These are phyloP conservation scores for Condylostylus longicornis DNA, from an alignment of 1,140 invertebrate genomes.

Conservation along the genomic window DNA sequence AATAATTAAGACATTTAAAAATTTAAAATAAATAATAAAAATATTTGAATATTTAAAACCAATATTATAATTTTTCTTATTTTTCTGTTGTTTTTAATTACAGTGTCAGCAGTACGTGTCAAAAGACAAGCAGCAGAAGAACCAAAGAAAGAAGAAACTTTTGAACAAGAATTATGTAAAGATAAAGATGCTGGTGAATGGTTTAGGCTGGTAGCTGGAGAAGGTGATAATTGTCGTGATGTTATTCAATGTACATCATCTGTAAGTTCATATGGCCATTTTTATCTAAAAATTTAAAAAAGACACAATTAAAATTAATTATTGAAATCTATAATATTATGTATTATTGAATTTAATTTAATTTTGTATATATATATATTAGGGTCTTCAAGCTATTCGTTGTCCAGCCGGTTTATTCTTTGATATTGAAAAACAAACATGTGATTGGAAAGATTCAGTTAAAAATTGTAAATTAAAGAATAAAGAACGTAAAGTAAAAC, in stretches of 20 bases:
- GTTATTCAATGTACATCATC: slow-evolving; percentile 91
- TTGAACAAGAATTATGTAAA: slow-evolving; percentile 79
- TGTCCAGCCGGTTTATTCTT: slow-evolving; percentile 87
- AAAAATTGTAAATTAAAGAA: slow-evolving; percentile 86
- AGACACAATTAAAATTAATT: neutral
- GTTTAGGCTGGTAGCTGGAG: slow-evolving; percentile 77
- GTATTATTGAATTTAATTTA: too few relatives aligned
- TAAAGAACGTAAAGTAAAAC: slow-evolving; percentile 79
- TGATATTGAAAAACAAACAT: slow-evolving; percentile 91
- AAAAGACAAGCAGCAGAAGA: slow-evolving; percentile 41
- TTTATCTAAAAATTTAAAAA: slow-evolving; percentile 5
- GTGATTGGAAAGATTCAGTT: slow-evolving; percentile 86
- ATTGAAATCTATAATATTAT: too few relatives aligned
- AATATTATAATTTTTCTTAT: slow-evolving; percentile 15
- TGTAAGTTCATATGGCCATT: slow-evolving; percentile 35
- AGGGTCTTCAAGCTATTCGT: slow-evolving; percentile 82
- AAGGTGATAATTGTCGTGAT: slow-evolving; percentile 85
- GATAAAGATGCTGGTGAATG: slow-evolving; percentile 91
- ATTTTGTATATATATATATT: slow-evolving; percentile 13
- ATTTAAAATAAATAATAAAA: too few relatives aligned
- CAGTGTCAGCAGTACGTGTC: slow-evolving; percentile 36
- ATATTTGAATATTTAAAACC: slow-evolving; percentile 1
- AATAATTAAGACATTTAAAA: too few relatives aligned
- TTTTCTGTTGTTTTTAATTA: slow-evolving; percentile 9
- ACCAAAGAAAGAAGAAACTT: slow-evolving; percentile 67